Evolutionary conservation across 53 echinoderm and acorn worm species (phyloP).

Genomic region (Henricia sp.): DNA sequence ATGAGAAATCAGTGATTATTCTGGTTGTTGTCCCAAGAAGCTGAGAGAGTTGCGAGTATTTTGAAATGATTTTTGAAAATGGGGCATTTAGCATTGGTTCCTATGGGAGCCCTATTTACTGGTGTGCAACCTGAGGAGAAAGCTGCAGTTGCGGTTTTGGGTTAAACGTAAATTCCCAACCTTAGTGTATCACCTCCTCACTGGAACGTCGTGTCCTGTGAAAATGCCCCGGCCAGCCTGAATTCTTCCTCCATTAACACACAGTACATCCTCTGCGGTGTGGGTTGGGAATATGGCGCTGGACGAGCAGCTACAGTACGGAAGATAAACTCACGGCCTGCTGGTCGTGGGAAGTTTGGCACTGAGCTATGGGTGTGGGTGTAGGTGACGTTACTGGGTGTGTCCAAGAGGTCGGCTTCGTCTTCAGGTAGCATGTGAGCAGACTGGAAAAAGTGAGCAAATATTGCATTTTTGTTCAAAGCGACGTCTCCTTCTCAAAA

Average conservation of each 20-base stretch:
- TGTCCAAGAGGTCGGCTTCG: constrained; percentile 45
- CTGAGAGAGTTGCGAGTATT: too few species aligned
- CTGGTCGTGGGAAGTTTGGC: constrained; percentile 89
- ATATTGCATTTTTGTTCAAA: not conserved
- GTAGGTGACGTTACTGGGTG: constrained; percentile 20
- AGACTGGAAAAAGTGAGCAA: constrained; percentile 60
- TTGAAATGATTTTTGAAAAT: too few species aligned
- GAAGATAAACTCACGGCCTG: constrained; percentile 93
- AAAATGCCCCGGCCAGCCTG: constrained; percentile 91
- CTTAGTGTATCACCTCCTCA: constrained; percentile 2
- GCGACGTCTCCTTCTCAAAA: not conserved
- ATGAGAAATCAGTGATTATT: too few species aligned
- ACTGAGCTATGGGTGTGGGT: constrained; percentile 71
- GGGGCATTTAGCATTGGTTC: too few species aligned
- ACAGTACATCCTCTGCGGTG: constrained; percentile 96
- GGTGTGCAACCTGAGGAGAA: too few species aligned
- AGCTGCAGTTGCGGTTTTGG: not conserved
- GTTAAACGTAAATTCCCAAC: too few species aligned
- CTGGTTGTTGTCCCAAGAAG: too few species aligned
- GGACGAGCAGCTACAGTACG: constrained; percentile 79
- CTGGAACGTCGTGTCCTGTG: constrained; percentile 94
- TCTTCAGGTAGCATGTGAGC: constrained; percentile 89
- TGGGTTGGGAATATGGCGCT: constrained; percentile 86
- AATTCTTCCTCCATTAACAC: constrained; percentile 91
- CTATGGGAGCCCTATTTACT: too few species aligned